Percentiles rank a stretch among this genome's conserved stretches.
phyloP scores from a whole-genome alignment of 2,113 vertebrate species.

The Hypocryptadius cinnamomeus region DNA sequence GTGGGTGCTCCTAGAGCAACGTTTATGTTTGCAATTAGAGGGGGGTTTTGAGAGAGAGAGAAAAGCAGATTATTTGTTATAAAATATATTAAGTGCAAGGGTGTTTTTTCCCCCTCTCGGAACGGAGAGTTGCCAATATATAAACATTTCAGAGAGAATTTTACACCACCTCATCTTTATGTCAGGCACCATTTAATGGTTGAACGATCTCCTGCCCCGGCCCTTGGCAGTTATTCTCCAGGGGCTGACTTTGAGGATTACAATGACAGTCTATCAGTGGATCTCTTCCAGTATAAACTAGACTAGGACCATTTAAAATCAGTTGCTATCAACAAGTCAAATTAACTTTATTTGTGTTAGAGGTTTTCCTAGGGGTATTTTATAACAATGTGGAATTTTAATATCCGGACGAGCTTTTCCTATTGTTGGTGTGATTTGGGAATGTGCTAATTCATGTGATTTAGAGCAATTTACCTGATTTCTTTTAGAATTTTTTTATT shows the following conservation, averaged over 20 bases:
- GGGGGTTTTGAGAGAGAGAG: conserved; percentile 52
- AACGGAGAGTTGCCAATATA: conserved; percentile 45
- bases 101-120: conserved; percentile 49
- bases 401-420: neutral
- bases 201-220: conserved; percentile 26
- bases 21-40: conserved; percentile 40
- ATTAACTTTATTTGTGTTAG: conserved; percentile 52
- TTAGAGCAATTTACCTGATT: neutral
- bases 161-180: conserved; percentile 64
- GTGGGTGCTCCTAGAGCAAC: conserved; percentile 59
- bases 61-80: conserved; percentile 5
- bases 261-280: conserved; percentile 49
- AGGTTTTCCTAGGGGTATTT: conserved; percentile 25
- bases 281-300: conserved; percentile 62
- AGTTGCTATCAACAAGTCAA: conserved; percentile 54
- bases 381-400: conserved; percentile 40
- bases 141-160: conserved; percentile 66
- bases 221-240: conserved; percentile 51
- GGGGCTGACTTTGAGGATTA: conserved; percentile 37
- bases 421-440: neutral
- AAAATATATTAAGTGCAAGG: neutral
- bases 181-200: conserved; percentile 65
- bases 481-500: neutral
- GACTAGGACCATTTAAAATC: conserved; percentile 43
- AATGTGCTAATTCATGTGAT: conserved; percentile 11